Evolutionary conservation across 2,888 invertebrate genomes (phyloP), one percentile per base, ranked within the genome.

Genomic region (Uropetala carovei): DNA sequence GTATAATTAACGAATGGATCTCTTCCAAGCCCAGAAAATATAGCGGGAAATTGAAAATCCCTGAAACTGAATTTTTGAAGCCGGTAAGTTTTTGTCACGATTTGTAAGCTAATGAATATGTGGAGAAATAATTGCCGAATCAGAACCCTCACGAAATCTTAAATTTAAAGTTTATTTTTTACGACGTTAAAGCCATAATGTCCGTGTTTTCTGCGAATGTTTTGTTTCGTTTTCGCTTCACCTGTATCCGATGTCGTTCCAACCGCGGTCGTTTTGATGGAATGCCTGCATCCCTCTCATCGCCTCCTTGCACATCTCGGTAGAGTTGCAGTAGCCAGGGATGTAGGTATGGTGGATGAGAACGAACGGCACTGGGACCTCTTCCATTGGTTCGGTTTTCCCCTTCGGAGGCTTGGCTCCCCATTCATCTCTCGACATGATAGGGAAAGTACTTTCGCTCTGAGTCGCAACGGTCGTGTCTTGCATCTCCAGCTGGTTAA

Each of bases 261-360:
- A 97, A 0, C 95, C 96, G 85, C 95, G 95, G 93, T 95, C 94
- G 92, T 95, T 94, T 94, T 96, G 96, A 94, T 97, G 97, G 92
- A 96, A 96, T 64, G 95, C 95, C 94, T 97, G 97, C 96, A 97
- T 97, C 68, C 95, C 95, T 92, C 96, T 95, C 97, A 97, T 97
- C 27, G 96, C 96, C 0, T 93, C 93, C 89, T 94, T 95, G 94
- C 97, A 97, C 8, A 95, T 95, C 1, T 95, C 94, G 0, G 95
- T 94, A 0, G 95, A 96, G 93, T 95, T 95, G 94, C 97, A 97
- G 13, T 96, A 97, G 0, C 94, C 95, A 0, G 97, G 97, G 84
- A 95, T 95, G 94, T 96, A 97, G 0, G 97, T 97, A 95, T 97
- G 97, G 94, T 97, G 97, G 93, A 97, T 96, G 93, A 97, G 96